phyloP scores from a whole-genome alignment of 2,888 invertebrate species.

The Sarcophaga caerulescens region DNA sequence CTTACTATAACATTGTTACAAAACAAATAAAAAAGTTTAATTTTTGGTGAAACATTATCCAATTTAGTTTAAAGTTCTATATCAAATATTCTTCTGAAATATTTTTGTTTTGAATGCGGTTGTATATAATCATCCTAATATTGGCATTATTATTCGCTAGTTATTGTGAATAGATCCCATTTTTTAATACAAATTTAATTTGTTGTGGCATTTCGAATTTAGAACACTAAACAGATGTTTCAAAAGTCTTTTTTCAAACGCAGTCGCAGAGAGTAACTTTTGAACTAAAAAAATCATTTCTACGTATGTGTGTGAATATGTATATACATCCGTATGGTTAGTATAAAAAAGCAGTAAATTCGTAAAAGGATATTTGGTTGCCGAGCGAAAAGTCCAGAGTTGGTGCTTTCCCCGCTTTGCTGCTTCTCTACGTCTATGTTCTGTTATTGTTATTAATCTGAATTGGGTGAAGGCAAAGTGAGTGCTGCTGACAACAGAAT shows the following conservation, averaged over 20 bases:
- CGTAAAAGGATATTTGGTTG: conserved; percentile 13
- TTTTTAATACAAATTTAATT: not conserved
- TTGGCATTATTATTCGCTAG: too few species aligned
- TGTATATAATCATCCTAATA: too few species aligned
- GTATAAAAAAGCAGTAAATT: not conserved
- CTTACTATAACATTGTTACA: too few species aligned
- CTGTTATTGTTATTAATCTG: conserved; percentile 24
- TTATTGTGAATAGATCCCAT: too few species aligned
- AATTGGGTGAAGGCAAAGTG: conserved; percentile 48
- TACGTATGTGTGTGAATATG: not conserved
- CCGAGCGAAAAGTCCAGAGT: not conserved
- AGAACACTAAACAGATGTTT: conserved; percentile 10
- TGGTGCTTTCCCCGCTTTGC: not conserved
- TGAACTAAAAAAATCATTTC: not conserved
- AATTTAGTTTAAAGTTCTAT: too few species aligned
- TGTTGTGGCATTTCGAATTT: not conserved
- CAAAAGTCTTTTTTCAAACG: not conserved
- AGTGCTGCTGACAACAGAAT: conserved; percentile 3
- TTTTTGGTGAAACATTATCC: too few species aligned
- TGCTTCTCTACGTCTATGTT: not conserved
- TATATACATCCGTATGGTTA: conserved; percentile 7
- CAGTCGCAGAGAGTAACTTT: conserved; percentile 8
- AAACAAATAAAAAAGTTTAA: too few species aligned
- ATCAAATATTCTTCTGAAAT: too few species aligned
- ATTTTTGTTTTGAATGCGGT: too few species aligned